Conservation (phyloP, 2,113 vertebrate species). For the Ailurus styani region DNA sequence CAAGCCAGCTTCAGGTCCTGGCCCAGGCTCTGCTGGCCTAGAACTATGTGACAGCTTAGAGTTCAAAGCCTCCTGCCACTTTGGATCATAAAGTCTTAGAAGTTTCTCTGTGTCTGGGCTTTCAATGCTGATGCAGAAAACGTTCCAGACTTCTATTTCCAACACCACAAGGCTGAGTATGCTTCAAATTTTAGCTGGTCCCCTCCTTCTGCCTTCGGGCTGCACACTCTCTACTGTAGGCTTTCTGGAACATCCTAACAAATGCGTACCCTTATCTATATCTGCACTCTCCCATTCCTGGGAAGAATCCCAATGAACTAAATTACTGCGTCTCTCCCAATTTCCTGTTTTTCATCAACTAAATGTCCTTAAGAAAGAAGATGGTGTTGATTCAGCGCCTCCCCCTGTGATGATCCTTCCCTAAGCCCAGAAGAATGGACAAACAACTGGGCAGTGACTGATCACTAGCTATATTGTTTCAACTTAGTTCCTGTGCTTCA, state of each 20-base stretch:
- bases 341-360: conserved; percentile 58
- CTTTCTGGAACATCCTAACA: background rate
- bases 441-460: background rate
- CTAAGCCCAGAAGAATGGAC: background rate
- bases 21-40: background rate
- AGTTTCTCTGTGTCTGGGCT: background rate
- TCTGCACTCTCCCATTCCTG: background rate
- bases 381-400: background rate
- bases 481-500: background rate
- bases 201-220: background rate
- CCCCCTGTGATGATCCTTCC: background rate
- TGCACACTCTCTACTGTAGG: background rate
- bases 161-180: background rate
- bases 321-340: background rate
- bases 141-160: background rate
- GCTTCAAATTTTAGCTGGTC: background rate
- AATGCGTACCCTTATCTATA: conserved; percentile 2
- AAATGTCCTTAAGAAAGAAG: background rate
- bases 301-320: background rate
- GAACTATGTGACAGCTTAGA: background rate
- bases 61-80: background rate
- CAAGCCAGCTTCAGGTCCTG: background rate
- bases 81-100: background rate
- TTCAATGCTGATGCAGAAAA: background rate
- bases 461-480: background rate